Percentiles rank a stretch among this genome's conserved stretches.
These are phyloP conservation scores for Aspiorhynchus laticeps DNA, from an alignment of 2,113 vertebrate species.

Conservation along the genomic window DNA sequence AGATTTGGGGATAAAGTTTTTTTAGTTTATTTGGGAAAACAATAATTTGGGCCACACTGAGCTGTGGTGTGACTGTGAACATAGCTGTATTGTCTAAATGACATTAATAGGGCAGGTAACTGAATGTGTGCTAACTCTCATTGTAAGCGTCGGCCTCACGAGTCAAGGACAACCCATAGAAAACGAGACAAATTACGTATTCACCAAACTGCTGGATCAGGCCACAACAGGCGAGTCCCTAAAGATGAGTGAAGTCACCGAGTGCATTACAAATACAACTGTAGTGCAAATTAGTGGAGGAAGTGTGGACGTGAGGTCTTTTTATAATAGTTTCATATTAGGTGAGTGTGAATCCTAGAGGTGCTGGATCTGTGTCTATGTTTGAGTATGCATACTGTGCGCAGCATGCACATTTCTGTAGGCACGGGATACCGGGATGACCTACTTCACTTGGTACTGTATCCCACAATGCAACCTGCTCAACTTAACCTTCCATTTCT, in stretches of 20 bases:
- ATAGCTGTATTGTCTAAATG: not conserved
- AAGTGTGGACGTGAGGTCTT: conserved; percentile 40
- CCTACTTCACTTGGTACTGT: not conserved
- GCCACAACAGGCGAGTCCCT: conserved; percentile 38
- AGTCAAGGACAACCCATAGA: conserved; percentile 38
- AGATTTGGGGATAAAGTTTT: not conserved
- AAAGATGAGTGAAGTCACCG: conserved; percentile 27
- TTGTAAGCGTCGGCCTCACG: conserved; percentile 8
- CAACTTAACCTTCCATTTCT: not conserved
- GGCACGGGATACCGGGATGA: not conserved
- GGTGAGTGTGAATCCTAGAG: conserved; percentile 4
- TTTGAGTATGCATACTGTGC: not conserved
- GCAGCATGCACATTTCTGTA: not conserved
- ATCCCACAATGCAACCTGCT: not conserved
- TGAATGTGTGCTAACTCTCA: conserved; percentile 16
- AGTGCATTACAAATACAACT: conserved; percentile 47
- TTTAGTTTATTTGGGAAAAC: no score
- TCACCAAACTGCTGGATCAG: conserved; percentile 43
- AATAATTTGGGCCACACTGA: not conserved
- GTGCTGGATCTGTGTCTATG: not conserved
- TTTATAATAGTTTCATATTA: conserved; percentile 11
- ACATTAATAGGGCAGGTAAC: not conserved
- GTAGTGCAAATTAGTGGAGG: conserved; percentile 36
- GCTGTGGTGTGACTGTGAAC: conserved; percentile 12
- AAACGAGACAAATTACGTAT: conserved; percentile 33